phyloP scores from a whole-genome alignment of 1,140 invertebrate species.

The Telenomus remus region DNA sequence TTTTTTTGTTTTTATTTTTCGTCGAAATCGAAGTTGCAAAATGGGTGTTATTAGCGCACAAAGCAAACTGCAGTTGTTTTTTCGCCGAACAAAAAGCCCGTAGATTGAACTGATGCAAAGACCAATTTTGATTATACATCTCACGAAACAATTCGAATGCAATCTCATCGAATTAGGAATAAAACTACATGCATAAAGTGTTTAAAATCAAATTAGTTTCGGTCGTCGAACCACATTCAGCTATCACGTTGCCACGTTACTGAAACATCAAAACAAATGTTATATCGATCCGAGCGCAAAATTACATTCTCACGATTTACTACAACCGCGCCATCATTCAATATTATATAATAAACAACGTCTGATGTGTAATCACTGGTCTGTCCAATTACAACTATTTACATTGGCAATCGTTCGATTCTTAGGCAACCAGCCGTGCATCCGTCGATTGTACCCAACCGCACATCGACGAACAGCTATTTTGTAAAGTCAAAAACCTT shows the following conservation, averaged over 20 bases:
- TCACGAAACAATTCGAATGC: neutral
- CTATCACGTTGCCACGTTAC: conserved; percentile 65
- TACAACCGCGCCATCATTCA: neutral
- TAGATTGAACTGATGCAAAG: too few species aligned
- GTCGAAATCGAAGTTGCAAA: too few species aligned
- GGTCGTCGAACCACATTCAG: conserved; percentile 44
- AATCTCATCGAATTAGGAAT: neutral
- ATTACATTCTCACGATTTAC: neutral
- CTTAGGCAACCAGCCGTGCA: conserved; percentile 62
- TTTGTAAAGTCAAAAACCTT: too few species aligned
- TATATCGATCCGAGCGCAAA: conserved; percentile 62
- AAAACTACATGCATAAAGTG: neutral
- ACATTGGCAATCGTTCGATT: conserved; percentile 58
- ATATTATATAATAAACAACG: neutral
- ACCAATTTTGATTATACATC: neutral
- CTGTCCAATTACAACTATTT: neutral
- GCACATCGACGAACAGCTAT: neutral
- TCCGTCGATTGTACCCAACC: conserved; percentile 63
- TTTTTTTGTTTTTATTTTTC: too few species aligned
- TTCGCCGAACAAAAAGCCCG: too few species aligned
- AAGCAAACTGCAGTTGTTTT: too few species aligned
- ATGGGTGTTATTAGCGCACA: too few species aligned
- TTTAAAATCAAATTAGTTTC: conserved; percentile 23
- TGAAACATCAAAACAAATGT: conserved; percentile 68
- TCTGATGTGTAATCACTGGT: neutral